phyloP scores from a whole-genome alignment of 2,888 invertebrate species.

The Hemistola chrysoprasaria region DNA sequence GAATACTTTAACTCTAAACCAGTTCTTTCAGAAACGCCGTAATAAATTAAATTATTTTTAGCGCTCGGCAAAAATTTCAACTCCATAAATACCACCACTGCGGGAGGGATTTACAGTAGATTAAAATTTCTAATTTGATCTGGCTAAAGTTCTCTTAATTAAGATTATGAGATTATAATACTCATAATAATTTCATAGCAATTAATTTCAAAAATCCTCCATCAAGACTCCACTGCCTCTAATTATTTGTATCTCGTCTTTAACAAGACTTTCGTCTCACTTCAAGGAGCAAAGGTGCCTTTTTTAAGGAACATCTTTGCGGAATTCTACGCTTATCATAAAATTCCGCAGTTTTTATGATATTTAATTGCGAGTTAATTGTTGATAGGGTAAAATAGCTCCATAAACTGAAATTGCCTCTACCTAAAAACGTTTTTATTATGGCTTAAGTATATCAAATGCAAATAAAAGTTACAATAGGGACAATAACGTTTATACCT shows the following conservation, averaged over 20 bases:
- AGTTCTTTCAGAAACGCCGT: conserved; percentile 3
- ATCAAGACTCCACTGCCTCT: conserved; percentile 50
- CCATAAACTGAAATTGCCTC: no score
- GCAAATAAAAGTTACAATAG: no score
- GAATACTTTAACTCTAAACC: not conserved
- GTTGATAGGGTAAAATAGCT: no score
- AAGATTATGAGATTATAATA: conserved; percentile 78
- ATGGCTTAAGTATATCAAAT: no score
- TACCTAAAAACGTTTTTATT: no score
- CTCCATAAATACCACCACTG: conserved; percentile 47
- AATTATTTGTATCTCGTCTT: conserved; percentile 61
- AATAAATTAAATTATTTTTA: conserved; percentile 32
- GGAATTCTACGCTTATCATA: conserved; percentile 13
- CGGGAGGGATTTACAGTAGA: conserved; percentile 60
- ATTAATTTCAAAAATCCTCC: conserved; percentile 70
- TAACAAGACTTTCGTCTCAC: conserved; percentile 34
- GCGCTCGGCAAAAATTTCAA: conserved; percentile 43
- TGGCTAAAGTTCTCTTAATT: conserved; percentile 73
- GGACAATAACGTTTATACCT: no score
- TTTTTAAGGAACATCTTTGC: conserved; percentile 9
- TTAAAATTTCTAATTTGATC: conserved; percentile 73
- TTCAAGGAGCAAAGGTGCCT: conserved; percentile 25
- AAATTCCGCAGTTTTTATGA: conserved; percentile 1
- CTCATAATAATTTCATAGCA: conserved; percentile 74
- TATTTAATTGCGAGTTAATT: conserved; percentile 5